These are phyloP conservation scores for Diabrotica undecimpunctata DNA, from an alignment of 1,140 invertebrate genomes.

Conservation along the genomic window DNA sequence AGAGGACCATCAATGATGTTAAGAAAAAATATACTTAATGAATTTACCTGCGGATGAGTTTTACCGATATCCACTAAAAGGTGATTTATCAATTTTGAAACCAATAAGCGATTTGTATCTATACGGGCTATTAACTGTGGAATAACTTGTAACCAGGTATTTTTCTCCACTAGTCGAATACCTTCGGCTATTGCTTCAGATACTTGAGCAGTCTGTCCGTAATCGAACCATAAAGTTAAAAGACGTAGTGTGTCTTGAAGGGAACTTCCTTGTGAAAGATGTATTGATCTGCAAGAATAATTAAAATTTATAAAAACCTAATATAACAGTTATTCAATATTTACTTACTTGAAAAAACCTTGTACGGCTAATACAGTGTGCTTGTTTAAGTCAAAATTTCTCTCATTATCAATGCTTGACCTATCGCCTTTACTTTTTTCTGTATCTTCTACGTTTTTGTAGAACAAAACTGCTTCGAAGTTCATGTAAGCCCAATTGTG, in stretches of 20 bases:
- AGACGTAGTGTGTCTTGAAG: constrained; percentile 96
- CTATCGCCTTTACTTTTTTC: constrained; percentile 37
- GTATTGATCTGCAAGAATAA: constrained; percentile 80
- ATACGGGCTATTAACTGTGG: constrained; percentile 98
- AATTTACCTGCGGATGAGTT: constrained; percentile 61
- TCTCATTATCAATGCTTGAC: constrained; percentile 35
- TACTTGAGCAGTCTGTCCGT: constrained; percentile 89
- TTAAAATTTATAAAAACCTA: background rate
- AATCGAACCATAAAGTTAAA: constrained; percentile 92
- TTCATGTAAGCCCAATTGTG: constrained; percentile 98
- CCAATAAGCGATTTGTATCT: constrained; percentile 84
- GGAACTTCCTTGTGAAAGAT: constrained; percentile 86
- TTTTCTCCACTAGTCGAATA: constrained; percentile 89
- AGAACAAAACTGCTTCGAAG: constrained; percentile 92
- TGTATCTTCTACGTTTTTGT: constrained; percentile 67
- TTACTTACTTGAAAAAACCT: constrained; percentile 66
- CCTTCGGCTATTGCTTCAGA: constrained; percentile 91
- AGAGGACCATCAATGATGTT: no score
- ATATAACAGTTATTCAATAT: no score
- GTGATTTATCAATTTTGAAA: constrained; percentile 87
- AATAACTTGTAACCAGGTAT: constrained; percentile 99
- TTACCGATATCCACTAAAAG: constrained; percentile 93
- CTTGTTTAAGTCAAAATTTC: constrained; percentile 57
- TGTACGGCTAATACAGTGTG: constrained; percentile 92
- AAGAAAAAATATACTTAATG: no score